These are phyloP conservation scores for Megathymus violae DNA, from an alignment of 1,140 invertebrate species.

Conservation along the genomic window DNA sequence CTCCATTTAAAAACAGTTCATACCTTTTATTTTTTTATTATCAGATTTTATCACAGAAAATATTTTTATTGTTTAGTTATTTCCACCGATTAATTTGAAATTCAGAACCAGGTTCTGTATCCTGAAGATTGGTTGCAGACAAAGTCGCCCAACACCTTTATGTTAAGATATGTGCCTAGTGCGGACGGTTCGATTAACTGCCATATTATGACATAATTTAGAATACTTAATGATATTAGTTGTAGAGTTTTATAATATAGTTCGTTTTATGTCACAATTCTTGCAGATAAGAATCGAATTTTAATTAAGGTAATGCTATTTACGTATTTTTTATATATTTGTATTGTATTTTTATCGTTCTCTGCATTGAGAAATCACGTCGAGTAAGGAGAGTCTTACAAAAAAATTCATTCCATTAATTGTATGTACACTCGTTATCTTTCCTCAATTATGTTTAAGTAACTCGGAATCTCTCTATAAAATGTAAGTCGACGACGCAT, in stretches of 20 bases:
- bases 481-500: constrained; percentile 59
- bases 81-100: constrained; percentile 79
- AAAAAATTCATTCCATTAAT: constrained; percentile 61
- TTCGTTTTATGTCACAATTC: constrained; percentile 72
- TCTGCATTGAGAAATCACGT: constrained; percentile 50
- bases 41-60: constrained; percentile 40
- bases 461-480: constrained; percentile 62
- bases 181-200: constrained; percentile 80
- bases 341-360: constrained; percentile 63
- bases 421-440: constrained; percentile 76
- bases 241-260: constrained; percentile 68
- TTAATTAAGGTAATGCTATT: constrained; percentile 73
- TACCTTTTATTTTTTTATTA: constrained; percentile 22
- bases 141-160: constrained; percentile 59
- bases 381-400: constrained; percentile 26
- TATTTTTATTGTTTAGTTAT: constrained; percentile 54
- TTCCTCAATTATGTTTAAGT: constrained; percentile 70
- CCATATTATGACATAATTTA: constrained; percentile 83
- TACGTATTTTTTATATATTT: constrained; percentile 49
- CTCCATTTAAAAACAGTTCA: constrained; percentile 11
- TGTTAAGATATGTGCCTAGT: constrained; percentile 68
- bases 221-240: constrained; percentile 75
- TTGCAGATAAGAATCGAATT: constrained; percentile 77
- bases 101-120: constrained; percentile 76
- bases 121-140: constrained; percentile 60